These are phyloP conservation scores for Drosophila maculinotata DNA, from an alignment of 2,888 invertebrate genomes.

Conservation along the genomic window DNA sequence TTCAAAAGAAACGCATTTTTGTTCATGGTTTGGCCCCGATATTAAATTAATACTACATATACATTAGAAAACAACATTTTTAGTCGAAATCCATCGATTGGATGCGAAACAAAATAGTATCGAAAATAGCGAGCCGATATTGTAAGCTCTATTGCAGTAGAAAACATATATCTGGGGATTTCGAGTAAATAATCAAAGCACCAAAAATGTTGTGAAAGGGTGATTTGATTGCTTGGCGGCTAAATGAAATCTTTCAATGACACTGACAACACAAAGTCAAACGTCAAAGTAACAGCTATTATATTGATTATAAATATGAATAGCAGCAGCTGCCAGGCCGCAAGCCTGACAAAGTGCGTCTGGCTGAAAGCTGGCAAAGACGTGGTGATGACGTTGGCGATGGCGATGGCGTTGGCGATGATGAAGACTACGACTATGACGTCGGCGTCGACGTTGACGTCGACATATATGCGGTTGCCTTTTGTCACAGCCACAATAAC, in stretches of 20 bases:
- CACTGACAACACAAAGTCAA: slow-evolving; percentile 72
- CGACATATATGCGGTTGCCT: slow-evolving; percentile 70
- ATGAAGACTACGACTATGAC: slow-evolving; percentile 27
- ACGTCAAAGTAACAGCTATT: slow-evolving; percentile 69
- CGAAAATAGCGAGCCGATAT: no score
- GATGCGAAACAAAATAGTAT: no score
- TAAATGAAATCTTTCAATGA: slow-evolving; percentile 60
- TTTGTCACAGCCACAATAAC: slow-evolving; percentile 76
- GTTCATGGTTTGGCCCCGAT: no score
- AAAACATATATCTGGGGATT: no score
- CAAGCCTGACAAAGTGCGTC: slow-evolving; percentile 68
- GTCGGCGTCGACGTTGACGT: slow-evolving; percentile 15
- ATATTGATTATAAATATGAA: slow-evolving; percentile 79
- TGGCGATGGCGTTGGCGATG: slow-evolving; percentile 29
- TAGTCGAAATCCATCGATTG: no score
- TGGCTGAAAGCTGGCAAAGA: slow-evolving; percentile 22
- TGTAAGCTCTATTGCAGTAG: no score
- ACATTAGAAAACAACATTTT: no score
- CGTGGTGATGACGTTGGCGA: slow-evolving; percentile 16
- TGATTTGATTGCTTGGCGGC: slow-evolving; percentile 34
- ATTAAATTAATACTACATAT: no score
- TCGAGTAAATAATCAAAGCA: neutral
- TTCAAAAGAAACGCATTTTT: no score
- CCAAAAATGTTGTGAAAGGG: neutral
- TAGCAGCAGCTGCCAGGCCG: slow-evolving; percentile 50